Evolutionary conservation across 2,797 vertebrate genomes (phyloP).

Genomic region (Myotis planiceps): DNA sequence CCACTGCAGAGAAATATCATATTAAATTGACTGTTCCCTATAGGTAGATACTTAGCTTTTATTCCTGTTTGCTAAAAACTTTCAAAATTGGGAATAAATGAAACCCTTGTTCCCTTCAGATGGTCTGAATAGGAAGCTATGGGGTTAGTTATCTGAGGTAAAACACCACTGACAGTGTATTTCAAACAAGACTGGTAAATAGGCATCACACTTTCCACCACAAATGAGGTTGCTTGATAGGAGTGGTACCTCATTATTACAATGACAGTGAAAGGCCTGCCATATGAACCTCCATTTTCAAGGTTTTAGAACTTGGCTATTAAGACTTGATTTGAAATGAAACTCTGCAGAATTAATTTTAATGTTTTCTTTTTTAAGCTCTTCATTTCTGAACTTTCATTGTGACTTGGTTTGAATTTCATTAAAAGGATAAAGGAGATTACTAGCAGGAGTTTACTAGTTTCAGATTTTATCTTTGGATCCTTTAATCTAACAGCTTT

Average conservation of each 20-base stretch:
- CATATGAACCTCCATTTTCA: neutral
- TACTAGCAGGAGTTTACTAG: neutral
- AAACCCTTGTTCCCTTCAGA: neutral
- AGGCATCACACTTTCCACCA: neutral
- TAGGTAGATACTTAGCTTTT: neutral
- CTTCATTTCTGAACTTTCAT: neutral
- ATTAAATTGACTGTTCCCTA: neutral
- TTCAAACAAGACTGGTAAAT: neutral
- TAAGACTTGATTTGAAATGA: conserved; percentile 16
- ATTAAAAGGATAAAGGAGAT: neutral
- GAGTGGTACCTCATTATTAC: neutral
- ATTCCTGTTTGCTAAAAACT: neutral
- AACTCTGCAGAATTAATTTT: neutral
- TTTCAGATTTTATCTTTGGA: conserved; percentile 31
- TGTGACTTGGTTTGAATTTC: conserved; percentile 46
- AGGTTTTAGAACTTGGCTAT: neutral
- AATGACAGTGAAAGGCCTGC: neutral
- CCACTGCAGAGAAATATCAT: neutral
- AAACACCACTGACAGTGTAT: neutral
- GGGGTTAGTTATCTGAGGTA: neutral
- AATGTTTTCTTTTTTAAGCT: neutral
- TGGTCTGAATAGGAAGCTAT: neutral
- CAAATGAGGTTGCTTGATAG: neutral
- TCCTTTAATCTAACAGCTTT: conserved; percentile 15
- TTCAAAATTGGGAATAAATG: conserved; percentile 18